Evolutionary conservation across 2,113 vertebrate species (phyloP), one percentile per base, ranked within the genome.

Genomic region (Rallus limicola): DNA sequence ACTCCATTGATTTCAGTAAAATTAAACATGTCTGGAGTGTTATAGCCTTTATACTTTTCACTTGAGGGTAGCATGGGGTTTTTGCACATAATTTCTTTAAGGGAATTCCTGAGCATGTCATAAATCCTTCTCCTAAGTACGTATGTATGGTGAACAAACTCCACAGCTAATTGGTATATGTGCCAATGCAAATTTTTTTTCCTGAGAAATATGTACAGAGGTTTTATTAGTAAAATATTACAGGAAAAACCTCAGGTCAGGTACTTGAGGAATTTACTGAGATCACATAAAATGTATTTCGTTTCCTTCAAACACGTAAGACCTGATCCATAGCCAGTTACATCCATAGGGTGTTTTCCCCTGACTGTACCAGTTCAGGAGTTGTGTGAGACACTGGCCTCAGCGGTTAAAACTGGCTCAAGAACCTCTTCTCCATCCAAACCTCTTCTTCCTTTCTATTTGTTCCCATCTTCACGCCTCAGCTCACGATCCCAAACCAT

Each of bases 61-160:
- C n/a, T 68, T 68, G 60, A 93, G 68, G 17, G 1, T 44, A 33
- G 63, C 2, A 1, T 58, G 58, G 11, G 12, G 40, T 1, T 21
- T 92, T 93, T 86, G 63, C 50, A 65, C n/a, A 50, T 84, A 42
- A 62, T 79, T 92, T 94, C 76, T 96, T 84, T 31, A 88, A 93
- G 55, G 34, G 77, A 90, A 82, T 93, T 94, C 77, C 69, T 91
- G 72, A 81, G 56, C 25, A 77, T 86, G 31, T 40, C 19, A 59
- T 76, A 95, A 96, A 92, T 76, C 38, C 62, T 82, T 86, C 81
- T 81, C 53, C 72, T 79, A 92, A 95, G 59, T 6, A 11, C 20
- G 0, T 11, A n/a, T 82, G 36, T 69, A 69, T 2, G 0, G 33
- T 3, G 10, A 67, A 38, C 12, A 34, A 79, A 26, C 63, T 91